These are phyloP conservation scores for Tachina fera DNA, from an alignment of 2,888 invertebrate genomes.

Conservation along the genomic window DNA sequence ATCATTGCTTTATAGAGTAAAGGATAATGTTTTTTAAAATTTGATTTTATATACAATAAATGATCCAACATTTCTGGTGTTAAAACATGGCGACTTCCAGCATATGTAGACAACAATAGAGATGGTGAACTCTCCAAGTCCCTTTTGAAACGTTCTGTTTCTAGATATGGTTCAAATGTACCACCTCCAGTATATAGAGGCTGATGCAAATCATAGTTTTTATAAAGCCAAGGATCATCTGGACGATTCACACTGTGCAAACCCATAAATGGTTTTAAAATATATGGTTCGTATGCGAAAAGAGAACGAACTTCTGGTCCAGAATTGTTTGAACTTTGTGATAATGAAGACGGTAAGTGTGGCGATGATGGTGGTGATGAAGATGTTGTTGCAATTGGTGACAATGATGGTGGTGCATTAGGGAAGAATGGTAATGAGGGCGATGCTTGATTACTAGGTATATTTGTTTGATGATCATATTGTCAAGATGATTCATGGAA, in stretches of 20 bases:
- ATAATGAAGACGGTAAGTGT: constrained; percentile 23
- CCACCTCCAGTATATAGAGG: constrained; percentile 76
- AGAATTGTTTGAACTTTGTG: constrained; percentile 41
- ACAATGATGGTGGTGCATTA: constrained; percentile 33
- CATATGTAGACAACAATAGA: constrained; percentile 61
- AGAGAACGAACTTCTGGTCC: constrained; percentile 71
- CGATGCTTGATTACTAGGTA: constrained; percentile 44
- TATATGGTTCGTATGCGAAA: constrained; percentile 68
- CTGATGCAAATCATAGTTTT: constrained; percentile 75
- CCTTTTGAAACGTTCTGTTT: constrained; percentile 73
- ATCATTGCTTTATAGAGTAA: constrained; percentile 77
- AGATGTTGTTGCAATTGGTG: constrained; percentile 20
- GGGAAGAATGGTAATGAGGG: constrained; percentile 48
- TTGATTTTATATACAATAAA: constrained; percentile 75
- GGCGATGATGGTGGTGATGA: constrained; percentile 47
- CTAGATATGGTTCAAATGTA: constrained; percentile 76
- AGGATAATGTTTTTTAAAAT: constrained; percentile 77
- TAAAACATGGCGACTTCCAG: constrained; percentile 67
- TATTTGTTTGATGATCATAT: constrained; percentile 27
- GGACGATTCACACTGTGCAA: constrained; percentile 73
- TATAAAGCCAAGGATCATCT: constrained; percentile 79
- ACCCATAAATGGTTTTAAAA: constrained; percentile 80
- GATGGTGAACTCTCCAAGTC: constrained; percentile 62
- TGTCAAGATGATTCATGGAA: constrained; percentile 65
- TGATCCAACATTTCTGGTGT: constrained; percentile 78